Base-by-base conservation (phyloP, 2,888 invertebrate genomes). In the Archips xylosteana region DNA sequence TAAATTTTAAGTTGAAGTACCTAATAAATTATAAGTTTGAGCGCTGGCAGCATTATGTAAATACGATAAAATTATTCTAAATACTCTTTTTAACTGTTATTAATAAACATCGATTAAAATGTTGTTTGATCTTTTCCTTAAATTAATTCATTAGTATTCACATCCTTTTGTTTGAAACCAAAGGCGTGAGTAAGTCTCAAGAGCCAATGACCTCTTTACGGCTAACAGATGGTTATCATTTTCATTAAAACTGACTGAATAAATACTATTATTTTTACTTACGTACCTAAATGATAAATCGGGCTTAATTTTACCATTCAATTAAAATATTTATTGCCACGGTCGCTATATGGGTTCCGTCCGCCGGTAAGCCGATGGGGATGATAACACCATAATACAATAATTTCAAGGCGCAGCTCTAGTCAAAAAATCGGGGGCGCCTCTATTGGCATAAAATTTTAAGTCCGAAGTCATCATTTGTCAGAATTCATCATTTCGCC, bases 1-100 rank as follows among this genome's bases (percentile, higher is more conserved):
- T 77, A 88, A 83, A 76, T 85, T 92, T 49, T 92, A 84, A 83
- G 65, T 68, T 60, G 23, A 62, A 45, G 23, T 12, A 32, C 47
- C 47, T 63, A 47, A 34, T 47, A 32, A 57, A 57, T 23, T 32
- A 12, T 57, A 32, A 57, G 57, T 57, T 3, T 57, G 32, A 57
- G 57, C 57, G 57, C 32, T 57, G 57, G 57, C 0, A 61, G 49
- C 49, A 61, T 32, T 47, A 65, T 71, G 60, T 66, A 60, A 65
- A 71, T 71, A 66, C 45, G 23, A n/a, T 51, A 10, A 39, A 23
- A 6, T 39, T 39, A 61, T 62, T 51, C 47, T 63, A 15, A 70
- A 39, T 23, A 62, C 61, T 42, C 39, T 39, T 62, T 42, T 12
- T 62, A 54, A 54, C 61, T 32, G 23, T 57, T 73, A 49, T 68